These are phyloP conservation scores for Jaculus jaculus DNA, from an alignment of 2,113 vertebrate species.

Conservation along the genomic window DNA sequence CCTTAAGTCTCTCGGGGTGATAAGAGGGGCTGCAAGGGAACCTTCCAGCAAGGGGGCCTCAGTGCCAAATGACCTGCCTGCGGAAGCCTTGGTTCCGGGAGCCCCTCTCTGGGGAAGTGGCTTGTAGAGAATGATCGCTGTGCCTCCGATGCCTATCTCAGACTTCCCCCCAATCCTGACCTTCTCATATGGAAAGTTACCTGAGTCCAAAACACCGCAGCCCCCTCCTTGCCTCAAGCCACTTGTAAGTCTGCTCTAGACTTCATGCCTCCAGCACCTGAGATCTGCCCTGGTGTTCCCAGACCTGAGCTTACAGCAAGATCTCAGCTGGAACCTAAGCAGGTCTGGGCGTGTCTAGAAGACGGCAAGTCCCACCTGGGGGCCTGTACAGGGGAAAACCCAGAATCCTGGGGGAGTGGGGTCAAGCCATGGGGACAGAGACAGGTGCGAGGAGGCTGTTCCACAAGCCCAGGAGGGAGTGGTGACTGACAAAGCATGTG, in stretches of 20 bases:
- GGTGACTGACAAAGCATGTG: background rate
- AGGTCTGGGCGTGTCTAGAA: background rate
- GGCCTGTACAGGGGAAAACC: background rate
- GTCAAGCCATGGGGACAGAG: background rate
- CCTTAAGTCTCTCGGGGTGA: background rate
- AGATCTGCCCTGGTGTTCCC: background rate
- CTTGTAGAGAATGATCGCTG: background rate
- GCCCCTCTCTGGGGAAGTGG: background rate
- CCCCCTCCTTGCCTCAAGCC: background rate
- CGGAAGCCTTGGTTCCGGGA: background rate
- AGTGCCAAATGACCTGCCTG: fast-evolving
- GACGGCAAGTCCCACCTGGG: background rate
- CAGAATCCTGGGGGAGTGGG: background rate
- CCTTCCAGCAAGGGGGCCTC: fast-evolving
- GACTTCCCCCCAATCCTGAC: background rate
- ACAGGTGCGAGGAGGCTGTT: background rate
- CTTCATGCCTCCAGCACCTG: background rate
- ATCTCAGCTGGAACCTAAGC: background rate
- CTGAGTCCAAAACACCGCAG: fast-evolving
- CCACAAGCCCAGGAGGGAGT: background rate
- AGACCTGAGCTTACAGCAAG: background rate
- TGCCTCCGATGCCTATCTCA: background rate
- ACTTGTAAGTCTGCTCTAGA: background rate
- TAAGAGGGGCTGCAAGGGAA: background rate
- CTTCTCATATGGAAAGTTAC: background rate